Evolutionary conservation across 2,888 invertebrate species (phyloP).

Genomic region (Latheticus oryzae): DNA sequence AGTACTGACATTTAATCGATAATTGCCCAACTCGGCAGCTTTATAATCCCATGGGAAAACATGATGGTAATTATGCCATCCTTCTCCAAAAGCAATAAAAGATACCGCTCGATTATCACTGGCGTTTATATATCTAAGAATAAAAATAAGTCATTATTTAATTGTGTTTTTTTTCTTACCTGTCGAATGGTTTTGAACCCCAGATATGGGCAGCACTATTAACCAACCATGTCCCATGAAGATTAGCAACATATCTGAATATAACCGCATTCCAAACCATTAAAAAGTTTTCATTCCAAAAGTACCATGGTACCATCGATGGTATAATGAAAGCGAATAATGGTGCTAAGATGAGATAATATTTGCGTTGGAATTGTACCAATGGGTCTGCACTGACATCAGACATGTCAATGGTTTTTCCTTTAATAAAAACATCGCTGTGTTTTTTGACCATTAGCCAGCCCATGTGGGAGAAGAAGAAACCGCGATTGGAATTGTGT

Average conservation of each 20-base stretch:
- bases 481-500: conserved; percentile 85
- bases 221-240: conserved; percentile 91
- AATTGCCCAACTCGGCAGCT: conserved; percentile 83
- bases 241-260: conserved; percentile 81
- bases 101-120: conserved; percentile 68
- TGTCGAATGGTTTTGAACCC: conserved; percentile 82
- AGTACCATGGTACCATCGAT: conserved; percentile 78
- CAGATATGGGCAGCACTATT: conserved; percentile 90
- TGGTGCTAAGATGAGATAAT: conserved; percentile 81
- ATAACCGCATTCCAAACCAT: conserved; percentile 78
- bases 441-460: conserved; percentile 93
- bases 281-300: conserved; percentile 81
- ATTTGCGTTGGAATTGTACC: conserved; percentile 80
- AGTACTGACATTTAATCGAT: conserved; percentile 79
- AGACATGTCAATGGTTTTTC: conserved; percentile 86
- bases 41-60: conserved; percentile 95
- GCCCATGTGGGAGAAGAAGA: conserved; percentile 96
- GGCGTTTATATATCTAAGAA: conserved; percentile 29
- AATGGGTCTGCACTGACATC: conserved; percentile 88
- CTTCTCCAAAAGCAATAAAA: conserved; percentile 82
- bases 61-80: conserved; percentile 96
- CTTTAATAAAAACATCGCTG: conserved; percentile 87
- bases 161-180: conserved; percentile 68
- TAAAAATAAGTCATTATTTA: background rate
- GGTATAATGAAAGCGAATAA: conserved; percentile 83